phyloP scores from a whole-genome alignment of 2,888 invertebrate genomes.

The Polia nebulosa region DNA sequence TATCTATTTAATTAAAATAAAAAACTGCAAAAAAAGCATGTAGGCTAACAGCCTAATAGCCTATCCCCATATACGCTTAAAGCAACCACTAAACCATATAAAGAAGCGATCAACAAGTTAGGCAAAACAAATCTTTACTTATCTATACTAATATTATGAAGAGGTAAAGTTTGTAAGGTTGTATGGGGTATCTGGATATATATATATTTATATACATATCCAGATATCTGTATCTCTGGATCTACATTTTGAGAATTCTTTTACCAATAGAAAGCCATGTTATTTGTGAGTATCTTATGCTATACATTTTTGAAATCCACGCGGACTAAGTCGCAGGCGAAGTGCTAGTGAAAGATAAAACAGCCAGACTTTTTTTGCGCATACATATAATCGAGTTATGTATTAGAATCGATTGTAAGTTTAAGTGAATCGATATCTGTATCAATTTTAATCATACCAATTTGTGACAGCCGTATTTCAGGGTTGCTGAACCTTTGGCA shows the following conservation, averaged over 20 bases:
- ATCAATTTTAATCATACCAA: slow-evolving; percentile 22
- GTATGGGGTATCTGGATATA: no score
- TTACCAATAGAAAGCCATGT: no score
- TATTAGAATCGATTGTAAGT: slow-evolving; percentile 39
- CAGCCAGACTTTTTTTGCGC: slow-evolving; percentile 19
- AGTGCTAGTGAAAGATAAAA: not conserved
- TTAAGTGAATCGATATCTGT: slow-evolving; percentile 36
- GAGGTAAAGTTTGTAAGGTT: no score
- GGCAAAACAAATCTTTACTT: slow-evolving; percentile 11
- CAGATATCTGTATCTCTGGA: no score
- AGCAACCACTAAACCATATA: slow-evolving; percentile 9
- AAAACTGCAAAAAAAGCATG: slow-evolving; percentile 8
- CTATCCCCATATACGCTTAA: not conserved
- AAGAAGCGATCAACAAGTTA: not conserved
- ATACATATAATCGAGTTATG: slow-evolving; percentile 26
- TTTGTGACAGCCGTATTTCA: slow-evolving; percentile 30
- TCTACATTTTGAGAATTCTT: no score
- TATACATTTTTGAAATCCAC: no score
- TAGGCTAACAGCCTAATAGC: not conserved
- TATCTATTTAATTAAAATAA: not conserved
- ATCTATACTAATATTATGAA: no score
- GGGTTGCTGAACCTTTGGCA: slow-evolving; percentile 40
- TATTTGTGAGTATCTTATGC: no score
- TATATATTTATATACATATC: no score
- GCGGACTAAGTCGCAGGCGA: no score